phyloP scores from a whole-genome alignment of 1,140 invertebrate genomes.

The Drosophila mayri region DNA sequence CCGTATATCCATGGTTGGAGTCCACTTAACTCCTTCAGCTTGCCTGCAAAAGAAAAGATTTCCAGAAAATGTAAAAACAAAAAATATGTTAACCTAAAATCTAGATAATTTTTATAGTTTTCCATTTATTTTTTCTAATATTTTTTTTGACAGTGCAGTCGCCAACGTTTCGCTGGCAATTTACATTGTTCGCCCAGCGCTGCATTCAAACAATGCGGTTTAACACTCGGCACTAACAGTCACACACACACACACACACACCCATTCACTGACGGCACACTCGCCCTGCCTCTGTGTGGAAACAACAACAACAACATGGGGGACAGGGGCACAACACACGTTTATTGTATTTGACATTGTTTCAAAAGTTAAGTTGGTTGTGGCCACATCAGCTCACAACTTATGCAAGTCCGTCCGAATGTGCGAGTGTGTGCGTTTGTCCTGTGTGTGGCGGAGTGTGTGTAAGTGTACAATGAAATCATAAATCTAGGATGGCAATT shows the following conservation, averaged over 20 bases:
- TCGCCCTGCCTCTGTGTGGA: conserved; percentile 10
- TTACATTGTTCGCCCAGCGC: conserved; percentile 44
- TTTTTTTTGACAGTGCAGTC: not conserved
- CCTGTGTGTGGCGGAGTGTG: conserved; percentile 13
- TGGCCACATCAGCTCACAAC: conserved; percentile 67
- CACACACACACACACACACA: no score
- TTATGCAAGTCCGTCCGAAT: conserved; percentile 25
- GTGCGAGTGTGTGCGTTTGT: not conserved
- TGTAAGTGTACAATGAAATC: conserved; percentile 35
- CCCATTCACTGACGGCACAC: not conserved
- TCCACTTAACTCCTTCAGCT: not conserved
- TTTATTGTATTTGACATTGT: conserved; percentile 76
- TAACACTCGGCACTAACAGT: conserved; percentile 27
- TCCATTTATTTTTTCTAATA: not conserved
- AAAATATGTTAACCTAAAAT: not conserved
- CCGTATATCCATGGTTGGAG: not conserved
- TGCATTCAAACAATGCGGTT: conserved; percentile 54
- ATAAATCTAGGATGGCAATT: conserved; percentile 60
- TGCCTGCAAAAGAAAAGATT: not conserved
- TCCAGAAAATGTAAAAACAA: not conserved
- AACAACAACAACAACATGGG: conserved; percentile 8
- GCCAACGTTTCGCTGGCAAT: conserved; percentile 23
- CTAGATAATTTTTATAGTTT: not conserved
- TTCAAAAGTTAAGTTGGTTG: conserved; percentile 76
- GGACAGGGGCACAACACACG: conserved; percentile 33